Evolutionary conservation across 2,797 vertebrate species (phyloP), one percentile per base, ranked within the genome.

Genomic region (Intellagama lesueurii): DNA sequence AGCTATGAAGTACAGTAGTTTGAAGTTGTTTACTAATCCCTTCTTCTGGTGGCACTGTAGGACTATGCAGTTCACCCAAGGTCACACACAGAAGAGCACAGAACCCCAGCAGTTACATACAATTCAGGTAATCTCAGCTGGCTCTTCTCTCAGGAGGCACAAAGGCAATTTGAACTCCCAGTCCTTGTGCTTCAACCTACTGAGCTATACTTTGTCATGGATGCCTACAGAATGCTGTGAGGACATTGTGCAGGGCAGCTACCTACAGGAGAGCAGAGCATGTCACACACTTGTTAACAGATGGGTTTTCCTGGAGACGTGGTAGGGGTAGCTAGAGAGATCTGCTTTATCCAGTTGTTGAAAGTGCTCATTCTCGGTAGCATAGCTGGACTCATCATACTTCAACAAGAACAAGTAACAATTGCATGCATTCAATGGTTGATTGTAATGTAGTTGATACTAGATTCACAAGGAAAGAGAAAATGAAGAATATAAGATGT

Each of bases 401-500:
- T 56, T 56, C 52, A 56, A 24, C 60, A 64, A 3, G 60, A 64
- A 64, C 12, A 88, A 91, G 47, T 7, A 91, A 88, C 4, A 3
- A 8, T 19, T 91, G 81, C 22, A 2, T 52, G 16, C 8, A 82
- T 85, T 40, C 17, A 75, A 69, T 0, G 90, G 0, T 4, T 28
- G 89, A 47, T 90, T 4, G 90, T 83, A 72, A 82, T 81, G 11
- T 52, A 83, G 72, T 95, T 94, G 16, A 92, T 88, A 93, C 90
- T 90, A 95, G 91, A 89, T 89, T 56, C 16, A 14, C 28, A 5
- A 44, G 32, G 69, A 56, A 97, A 52, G 96, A 97, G 91, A 97
- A 96, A 87, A 96, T 96, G 90, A 97, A 97, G 94, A 97, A 96
- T 93, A 96, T 91, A 98, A 97, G 90, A 97, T 97, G 83, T 94